Base-by-base conservation (phyloP, 1,140 invertebrate genomes). In the Lepeophtheirus salmonis region DNA sequence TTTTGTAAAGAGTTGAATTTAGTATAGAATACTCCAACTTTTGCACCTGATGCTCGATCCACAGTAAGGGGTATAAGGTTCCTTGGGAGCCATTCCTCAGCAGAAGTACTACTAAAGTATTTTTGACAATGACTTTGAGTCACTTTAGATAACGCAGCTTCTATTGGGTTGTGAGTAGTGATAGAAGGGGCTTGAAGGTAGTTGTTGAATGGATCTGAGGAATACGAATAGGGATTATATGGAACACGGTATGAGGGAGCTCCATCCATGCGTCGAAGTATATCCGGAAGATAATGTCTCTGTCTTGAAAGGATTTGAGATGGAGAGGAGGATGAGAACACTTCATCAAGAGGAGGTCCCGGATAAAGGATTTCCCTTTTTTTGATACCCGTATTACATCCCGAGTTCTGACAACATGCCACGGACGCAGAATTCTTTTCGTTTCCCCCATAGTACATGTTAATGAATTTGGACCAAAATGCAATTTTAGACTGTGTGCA, bases 391-490 rank as follows among this genome's bases (percentile, higher is more conserved):
- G 55, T 30, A 30, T 57, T 57, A n/a, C 55, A 57, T 14, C 55
- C 55, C 13, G n/a, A n/a, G 1, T 16, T 21, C 12, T 41, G 22
- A 18, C 55, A 57, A 21, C 55, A 57, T 41, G 13, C 17, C 23
- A 57, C 55, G 13, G 14, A 14, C 1, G 20, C 55, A 1, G 20
- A 48, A 2, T 20, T 56, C n/a, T 22, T 24, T 55, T 25, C 23
- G 16, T 55, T 18, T 10, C 12, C 53, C 12, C 22, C 22, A 25
- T 61, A 61, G 51, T 61, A 61, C 49, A 61, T 18, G 25, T 61
- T 25, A 25, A 61, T 61, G 25, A 61, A 61, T 21, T 48, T 61
- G 17, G 59, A 54, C 59, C 59, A 61, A 50, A 61, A 61, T 12
- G 18, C 25, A 16, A 61, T 54, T 50, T 61, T 61, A 17, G 48